A percentile compares a stretch with the other conserved stretches of the same genome.
phyloP scores from a whole-genome alignment of 2,797 vertebrate genomes.

The Falco novaeseelandiae region DNA sequence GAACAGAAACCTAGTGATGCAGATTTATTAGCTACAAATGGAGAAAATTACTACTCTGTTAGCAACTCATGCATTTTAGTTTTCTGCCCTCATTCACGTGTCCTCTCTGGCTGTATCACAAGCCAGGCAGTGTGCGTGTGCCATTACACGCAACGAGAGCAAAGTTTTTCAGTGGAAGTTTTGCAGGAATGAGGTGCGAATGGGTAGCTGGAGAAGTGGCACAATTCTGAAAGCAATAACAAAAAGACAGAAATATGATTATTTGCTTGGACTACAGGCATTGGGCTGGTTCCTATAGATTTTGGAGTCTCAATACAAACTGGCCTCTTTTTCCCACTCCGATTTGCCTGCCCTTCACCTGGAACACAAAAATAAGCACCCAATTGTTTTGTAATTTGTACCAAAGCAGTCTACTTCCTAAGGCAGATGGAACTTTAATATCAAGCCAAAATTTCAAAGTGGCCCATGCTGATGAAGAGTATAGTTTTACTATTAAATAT shows the following conservation, averaged over 20 bases:
- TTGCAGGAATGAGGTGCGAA: not conserved
- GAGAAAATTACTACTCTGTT: not conserved
- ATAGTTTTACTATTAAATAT: not conserved
- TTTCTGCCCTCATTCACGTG: not conserved
- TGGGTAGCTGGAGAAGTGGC: not conserved
- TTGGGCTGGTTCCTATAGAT: not conserved
- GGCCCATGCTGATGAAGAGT: not conserved
- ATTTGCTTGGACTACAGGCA: not conserved
- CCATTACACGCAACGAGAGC: accelerated
- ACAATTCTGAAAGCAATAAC: not conserved
- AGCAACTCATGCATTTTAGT: not conserved
- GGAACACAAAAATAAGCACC: not conserved
- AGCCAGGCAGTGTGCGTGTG: accelerated
- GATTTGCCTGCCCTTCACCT: not conserved
- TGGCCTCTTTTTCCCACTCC: not conserved
- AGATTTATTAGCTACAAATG: not conserved
- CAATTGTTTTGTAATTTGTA: not conserved
- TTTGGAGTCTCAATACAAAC: not conserved
- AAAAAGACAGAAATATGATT: not conserved
- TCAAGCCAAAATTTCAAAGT: not conserved
- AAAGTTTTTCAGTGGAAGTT: not conserved
- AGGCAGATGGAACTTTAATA: not conserved
- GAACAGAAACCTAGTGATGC: not conserved
- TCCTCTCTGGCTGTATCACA: not conserved
- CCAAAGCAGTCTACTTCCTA: not conserved